Conservation (phyloP, 2,797 vertebrate species). For the Hemibagrus guttatus region DNA sequence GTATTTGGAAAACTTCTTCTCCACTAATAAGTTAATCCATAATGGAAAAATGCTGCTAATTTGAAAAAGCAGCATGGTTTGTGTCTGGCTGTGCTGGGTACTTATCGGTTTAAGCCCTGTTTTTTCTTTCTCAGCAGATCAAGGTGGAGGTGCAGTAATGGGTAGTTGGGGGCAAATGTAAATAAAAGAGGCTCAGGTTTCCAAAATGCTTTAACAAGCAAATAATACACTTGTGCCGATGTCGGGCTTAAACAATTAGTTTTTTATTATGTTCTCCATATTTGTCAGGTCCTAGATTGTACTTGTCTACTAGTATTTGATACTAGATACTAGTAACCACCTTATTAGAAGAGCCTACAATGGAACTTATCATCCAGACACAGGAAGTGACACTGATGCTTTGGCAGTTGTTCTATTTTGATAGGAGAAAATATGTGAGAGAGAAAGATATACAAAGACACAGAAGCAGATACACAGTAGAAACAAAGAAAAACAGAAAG, state of each 20-base stretch:
- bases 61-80: neutral
- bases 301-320: neutral
- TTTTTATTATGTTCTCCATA: neutral
- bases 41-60: neutral
- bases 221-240: no score
- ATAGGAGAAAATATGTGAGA: constrained; percentile 24
- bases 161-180: neutral
- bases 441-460: neutral
- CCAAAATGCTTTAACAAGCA: neutral
- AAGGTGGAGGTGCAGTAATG: neutral
- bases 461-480: neutral
- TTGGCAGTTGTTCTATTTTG: constrained; percentile 47
- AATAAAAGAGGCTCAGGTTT: neutral
- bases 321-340: constrained; percentile 1
- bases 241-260: neutral
- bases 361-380: constrained; percentile 40
- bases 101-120: neutral
- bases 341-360: constrained; percentile 50
- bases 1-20: neutral
- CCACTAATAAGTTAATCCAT: neutral
- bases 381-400: constrained; percentile 59
- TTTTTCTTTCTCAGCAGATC: neutral
- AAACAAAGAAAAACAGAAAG: constrained; percentile 29
- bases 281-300: neutral
- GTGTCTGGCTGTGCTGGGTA: neutral